Evolutionary conservation across 2,113 vertebrate genomes (phyloP), one percentile per base, ranked within the genome.

Genomic region (Zonotrichia leucophrys): DNA sequence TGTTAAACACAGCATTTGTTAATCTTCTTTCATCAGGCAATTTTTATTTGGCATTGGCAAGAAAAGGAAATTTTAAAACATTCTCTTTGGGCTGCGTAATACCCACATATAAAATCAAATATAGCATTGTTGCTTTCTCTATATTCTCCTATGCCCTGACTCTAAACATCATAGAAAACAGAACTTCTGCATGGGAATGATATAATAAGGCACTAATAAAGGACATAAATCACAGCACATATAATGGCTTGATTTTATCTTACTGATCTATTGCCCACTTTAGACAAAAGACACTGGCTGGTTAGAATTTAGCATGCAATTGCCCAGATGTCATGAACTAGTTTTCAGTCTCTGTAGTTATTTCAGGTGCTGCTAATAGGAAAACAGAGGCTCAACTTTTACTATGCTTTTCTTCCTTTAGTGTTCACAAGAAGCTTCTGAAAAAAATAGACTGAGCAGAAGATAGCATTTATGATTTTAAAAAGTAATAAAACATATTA

Each of bases 1-100:
- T 91, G 67, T 93, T 95, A 95, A 97, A 89, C 64, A 95, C 1
- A 95, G 81, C 91, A 96, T 95, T 95, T 95, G 94, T 53, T 96
- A 95, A 90, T 89, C 91, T 96, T 97, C 95, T 94, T 94, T 97
- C 90, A 96, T 95, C 92, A 94, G 63, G 69, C 87, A 80, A 73
- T 95, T 97, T 97, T 95, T 95, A 90, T 87, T 86, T 96, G 89
- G 77, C 80, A 95, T 59, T 89, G 82, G 76, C 63, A 81, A 17
- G 33, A 77, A 74, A 91, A 95, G 31, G 55, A 90, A 83, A 94
- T 83, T 82, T 75, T 89, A 70, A 92, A 94, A 72, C 68, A 86
- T 83, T 95, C 85, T 83, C 78, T 90, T 83, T 92, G 82, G 44
- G 21, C 92, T 95, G 73, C 0, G 0, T 53, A 95, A 96, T 92